Base-by-base conservation (phyloP, 2,797 vertebrate species). In the Phrynocephalus forsythii region DNA sequence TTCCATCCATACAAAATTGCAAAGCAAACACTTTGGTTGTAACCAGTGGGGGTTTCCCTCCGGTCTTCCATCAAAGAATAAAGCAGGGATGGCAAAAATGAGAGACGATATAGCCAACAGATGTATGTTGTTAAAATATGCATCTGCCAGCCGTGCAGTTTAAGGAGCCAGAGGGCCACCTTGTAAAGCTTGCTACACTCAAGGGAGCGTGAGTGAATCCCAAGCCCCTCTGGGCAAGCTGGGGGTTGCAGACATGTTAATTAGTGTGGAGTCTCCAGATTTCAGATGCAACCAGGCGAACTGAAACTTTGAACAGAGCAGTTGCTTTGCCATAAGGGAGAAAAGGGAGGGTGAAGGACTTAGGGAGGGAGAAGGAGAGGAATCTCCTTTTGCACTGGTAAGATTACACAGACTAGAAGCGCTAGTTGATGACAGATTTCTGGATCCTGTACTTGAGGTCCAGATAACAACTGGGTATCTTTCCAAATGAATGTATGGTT, bases 1-100 rank as follows among this genome's bases (percentile, higher is more conserved):
- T 90, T 92, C 90, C 16, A 88, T 92, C 89, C 16, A 88, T 73
- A 94, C 5, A 73, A 94, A 96, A 96, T 83, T 94, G 94, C 96
- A 95, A 96, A 96, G 96, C 96, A 97, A 97, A 97, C 95, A 96
- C 95, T 96, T 95, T 76, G 94, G 84, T 89, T 92, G 91, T 88
- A 96, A 91, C 93, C 91, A 85, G 92, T 84, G 90, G 94, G 96
- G 93, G 94, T 91, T 94, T 95, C 92, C 93, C 85, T 72, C 91
- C 72, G 68, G 95, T 95, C 96, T 96, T 94, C 94, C 94, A 94
- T 96, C 95, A 96, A 96, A 96, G 94, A 93, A 76, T 28, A 69
- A 91, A 95, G 93, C 91, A 91, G 93, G 92, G 92, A 95, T 93
- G 95, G 95, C 88, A 95, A 94, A 96, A 90, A 91, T 56, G 6